phyloP scores from a whole-genome alignment of 2,113 vertebrate species.

The Pteronura brasiliensis region DNA sequence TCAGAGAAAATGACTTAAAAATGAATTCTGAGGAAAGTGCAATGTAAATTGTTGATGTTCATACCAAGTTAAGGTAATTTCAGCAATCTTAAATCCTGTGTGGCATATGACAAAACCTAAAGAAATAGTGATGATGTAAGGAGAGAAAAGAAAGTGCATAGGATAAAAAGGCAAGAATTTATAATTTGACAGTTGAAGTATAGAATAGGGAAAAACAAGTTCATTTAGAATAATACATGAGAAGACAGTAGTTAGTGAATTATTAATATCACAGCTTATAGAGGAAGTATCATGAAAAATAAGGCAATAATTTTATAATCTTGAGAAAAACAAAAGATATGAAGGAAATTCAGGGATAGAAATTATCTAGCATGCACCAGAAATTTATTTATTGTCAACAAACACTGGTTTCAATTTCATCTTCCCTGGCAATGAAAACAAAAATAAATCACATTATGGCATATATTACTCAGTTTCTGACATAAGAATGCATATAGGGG shows the following conservation, averaged over 20 bases:
- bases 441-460: not conserved
- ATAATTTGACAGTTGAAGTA: not conserved
- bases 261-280: not conserved
- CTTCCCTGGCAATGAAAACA: not conserved
- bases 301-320: not conserved
- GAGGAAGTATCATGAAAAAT: not conserved
- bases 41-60: not conserved
- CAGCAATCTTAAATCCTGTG: not conserved
- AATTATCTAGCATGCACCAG: not conserved
- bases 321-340: not conserved
- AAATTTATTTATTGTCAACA: not conserved
- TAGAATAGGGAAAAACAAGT: not conserved
- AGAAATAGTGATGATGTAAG: not conserved
- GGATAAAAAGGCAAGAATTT: not conserved
- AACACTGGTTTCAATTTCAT: not conserved
- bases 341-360: not conserved
- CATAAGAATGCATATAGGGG: not conserved
- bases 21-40: not conserved
- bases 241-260: not conserved
- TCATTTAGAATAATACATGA: not conserved
- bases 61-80: not conserved
- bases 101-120: not conserved
- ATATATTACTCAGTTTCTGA: conserved; percentile 4
- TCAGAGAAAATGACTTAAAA: not conserved
- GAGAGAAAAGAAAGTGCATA: not conserved